Percentiles rank a stretch among this genome's conserved stretches.
Conservation (phyloP, 2,113 vertebrate genomes). For the Cheirogaleus medius region DNA sequence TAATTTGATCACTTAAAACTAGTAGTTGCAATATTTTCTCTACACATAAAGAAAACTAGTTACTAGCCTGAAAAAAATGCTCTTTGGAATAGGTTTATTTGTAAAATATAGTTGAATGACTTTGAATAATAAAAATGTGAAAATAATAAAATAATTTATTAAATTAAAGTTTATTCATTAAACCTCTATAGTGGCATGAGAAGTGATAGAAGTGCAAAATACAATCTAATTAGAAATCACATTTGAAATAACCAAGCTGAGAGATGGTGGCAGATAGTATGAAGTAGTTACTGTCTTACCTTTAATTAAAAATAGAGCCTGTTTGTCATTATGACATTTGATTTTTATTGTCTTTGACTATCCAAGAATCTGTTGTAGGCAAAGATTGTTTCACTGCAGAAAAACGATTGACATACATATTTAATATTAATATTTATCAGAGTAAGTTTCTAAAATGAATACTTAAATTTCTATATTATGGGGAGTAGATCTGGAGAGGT, state of each 20-base stretch:
- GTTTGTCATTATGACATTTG: too few species aligned
- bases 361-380: not conserved
- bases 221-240: not conserved
- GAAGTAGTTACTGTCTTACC: not conserved
- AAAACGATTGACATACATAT: not conserved
- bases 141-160: not conserved
- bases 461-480: not conserved
- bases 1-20: not conserved
- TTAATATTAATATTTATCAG: not conserved
- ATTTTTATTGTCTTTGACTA: too few species aligned
- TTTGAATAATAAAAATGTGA: not conserved
- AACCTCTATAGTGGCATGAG: not conserved
- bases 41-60: not conserved
- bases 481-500: not conserved
- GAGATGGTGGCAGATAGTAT: not conserved
- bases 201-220: not conserved
- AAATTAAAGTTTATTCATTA: too few species aligned
- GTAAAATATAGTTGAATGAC: not conserved
- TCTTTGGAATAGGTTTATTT: not conserved
- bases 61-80: not conserved
- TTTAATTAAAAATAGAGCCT: not conserved
- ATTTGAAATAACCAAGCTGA: not conserved
- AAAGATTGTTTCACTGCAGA: not conserved
- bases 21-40: not conserved
- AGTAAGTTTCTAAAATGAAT: not conserved